phyloP scores from a whole-genome alignment of 2,113 vertebrate genomes.

The Illadopsis cleaveri region DNA sequence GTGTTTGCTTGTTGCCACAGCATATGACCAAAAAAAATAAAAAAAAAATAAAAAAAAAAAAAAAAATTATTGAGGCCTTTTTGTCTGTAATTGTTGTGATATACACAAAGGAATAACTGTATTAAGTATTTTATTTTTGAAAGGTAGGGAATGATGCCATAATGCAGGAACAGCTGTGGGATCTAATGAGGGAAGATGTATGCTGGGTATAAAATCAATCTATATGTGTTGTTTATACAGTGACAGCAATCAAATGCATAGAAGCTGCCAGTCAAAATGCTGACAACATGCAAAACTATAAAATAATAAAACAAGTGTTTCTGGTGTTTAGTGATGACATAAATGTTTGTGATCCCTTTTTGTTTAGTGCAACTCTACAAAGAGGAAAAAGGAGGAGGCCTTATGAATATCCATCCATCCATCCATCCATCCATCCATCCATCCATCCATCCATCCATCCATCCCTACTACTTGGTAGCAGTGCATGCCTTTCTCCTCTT shows the following conservation, averaged over 20 bases:
- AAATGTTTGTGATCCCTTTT: background rate
- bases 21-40: background rate
- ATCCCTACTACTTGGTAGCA: background rate
- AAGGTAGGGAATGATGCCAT: background rate
- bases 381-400: background rate
- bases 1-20: background rate
- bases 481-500: background rate
- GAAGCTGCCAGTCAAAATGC: constrained; percentile 29
- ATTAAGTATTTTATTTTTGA: constrained; percentile 26
- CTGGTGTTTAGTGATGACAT: background rate
- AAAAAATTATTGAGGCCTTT: background rate
- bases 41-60: background rate
- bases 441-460: background rate
- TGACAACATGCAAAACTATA: constrained; percentile 11
- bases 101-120: constrained; percentile 1
- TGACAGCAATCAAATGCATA: constrained; percentile 8
- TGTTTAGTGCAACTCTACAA: background rate
- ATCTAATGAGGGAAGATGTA: constrained; percentile 30
- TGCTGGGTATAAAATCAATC: constrained; percentile 6
- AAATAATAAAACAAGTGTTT: background rate
- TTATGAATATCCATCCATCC: background rate
- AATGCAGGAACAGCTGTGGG: constrained; percentile 5
- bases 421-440: background rate
- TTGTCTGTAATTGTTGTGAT: background rate
- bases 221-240: background rate